Evolutionary conservation across 2,888 invertebrate species (phyloP), one percentile per base, ranked within the genome.

Genomic region (Rhamphomyia laevipes): DNA sequence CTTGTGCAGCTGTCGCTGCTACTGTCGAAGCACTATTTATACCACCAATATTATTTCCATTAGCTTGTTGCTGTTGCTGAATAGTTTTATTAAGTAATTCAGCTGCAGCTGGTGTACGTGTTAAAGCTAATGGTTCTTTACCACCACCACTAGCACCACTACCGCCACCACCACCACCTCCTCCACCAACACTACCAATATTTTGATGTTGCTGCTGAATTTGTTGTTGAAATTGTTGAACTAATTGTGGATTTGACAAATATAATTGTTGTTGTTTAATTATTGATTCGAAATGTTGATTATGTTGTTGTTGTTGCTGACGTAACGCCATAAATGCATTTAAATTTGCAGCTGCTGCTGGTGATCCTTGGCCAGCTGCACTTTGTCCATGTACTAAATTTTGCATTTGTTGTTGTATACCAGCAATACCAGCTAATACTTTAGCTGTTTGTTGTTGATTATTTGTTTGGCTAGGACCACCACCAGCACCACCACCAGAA

Each of bases 71-170:
- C 43, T 64, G 61, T 31, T 58, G 59, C 30, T 61, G 62, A 52
- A 60, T 61, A 2, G 59, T 60, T 55, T 63, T 63, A 46, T 62
- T 63, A 0, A 63, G 46, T 16, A 63, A 52, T 6, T 63, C 62
- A 40, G 55, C 70, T 50, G 63, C 62, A 27, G 56, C 72, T 53
- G 62, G 66, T 59, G 62, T 61, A 2, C 63, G 59, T 0, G 63
- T 64, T 15, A 64, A 50, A 0, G 64, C 63, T 12, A 63, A 53
- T 1, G 64, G 63, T 41, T 64, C 64, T 3, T 60, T 48, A 9
- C 42, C 51, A 11, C 23, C 23, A 27, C 23, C 21, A 15, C 33
- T 6, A 17, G 27, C 33, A 13, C 15, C 30, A 5, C 16, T 17
- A 41, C 16, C 41, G 10, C 49, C 50, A 33, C 33, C 33, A 7